Base-by-base conservation (phyloP, 2,888 invertebrate genomes). In the Scaeva pyrastri region DNA sequence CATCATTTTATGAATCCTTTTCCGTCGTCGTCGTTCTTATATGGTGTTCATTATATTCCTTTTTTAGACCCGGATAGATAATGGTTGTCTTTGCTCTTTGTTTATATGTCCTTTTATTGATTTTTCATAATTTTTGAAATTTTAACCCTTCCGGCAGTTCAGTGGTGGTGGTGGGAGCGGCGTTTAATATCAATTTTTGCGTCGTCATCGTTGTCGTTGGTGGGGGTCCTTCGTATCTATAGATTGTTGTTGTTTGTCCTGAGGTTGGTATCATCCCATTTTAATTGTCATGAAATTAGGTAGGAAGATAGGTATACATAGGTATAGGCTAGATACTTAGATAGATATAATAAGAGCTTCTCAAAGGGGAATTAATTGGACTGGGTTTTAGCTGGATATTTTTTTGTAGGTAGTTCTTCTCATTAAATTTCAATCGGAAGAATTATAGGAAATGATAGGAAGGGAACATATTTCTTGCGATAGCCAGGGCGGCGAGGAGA, bases 281-380 rank as follows among this genome's bases (percentile, higher is more conserved):
- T 76, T 85, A 85, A 85, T 85, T 85, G 85, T 85, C 80, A 39
- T 81, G 60, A 85, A 77, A 77, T 77, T 85, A 77, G 80, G 84
- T 68, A 26, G 19, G 48, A 16, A 48, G 1, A n/a, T 7, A 48
- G 1, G 6, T 7, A 7, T 45, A 45, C n/a, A 12, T 10, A 10
- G 5, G 5, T 2, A 6, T 39, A 39, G 39, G n/a, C n/a, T n/a
- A n/a, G n/a, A n/a, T n/a, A n/a, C 6, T 8, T 7, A 31, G 5
- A 31, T 31, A 31, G 31, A 11, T 10, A 55, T 52, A 52, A 23
- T 36, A 31, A 50, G 21, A 80, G 80, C 68, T 85, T 56, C 81
- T 66, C 72, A n/a, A 48, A 58, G 31, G 70, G 48, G 70, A 85
- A 84, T 76, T 73, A 75, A 80, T 81, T 81, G 72, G 62, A 58